A percentile compares a stretch with the other conserved stretches of the same genome.
phyloP scores from a whole-genome alignment of 2,888 invertebrate genomes.

The Drosophila meridiana region DNA sequence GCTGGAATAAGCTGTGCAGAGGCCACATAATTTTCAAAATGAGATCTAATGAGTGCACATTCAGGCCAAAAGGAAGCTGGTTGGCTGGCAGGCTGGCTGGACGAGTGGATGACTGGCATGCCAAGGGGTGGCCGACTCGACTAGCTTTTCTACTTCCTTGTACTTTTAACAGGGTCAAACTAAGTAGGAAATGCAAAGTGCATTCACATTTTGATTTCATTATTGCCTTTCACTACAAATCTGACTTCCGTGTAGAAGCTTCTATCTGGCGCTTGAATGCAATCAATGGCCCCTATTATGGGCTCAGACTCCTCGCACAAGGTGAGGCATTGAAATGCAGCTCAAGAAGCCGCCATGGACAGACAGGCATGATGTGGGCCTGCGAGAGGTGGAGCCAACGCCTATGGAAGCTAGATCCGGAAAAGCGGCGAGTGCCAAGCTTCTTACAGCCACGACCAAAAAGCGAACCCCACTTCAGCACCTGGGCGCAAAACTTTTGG shows the following conservation, averaged over 20 bases:
- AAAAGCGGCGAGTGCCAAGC: conserved; percentile 28
- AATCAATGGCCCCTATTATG: conserved; percentile 49
- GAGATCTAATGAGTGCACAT: conserved; percentile 69
- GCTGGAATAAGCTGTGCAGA: conserved; percentile 33
- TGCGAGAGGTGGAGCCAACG: conserved; percentile 35
- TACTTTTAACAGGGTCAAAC: conserved; percentile 72
- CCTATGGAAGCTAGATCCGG: conserved; percentile 36
- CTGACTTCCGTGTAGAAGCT: conserved; percentile 81
- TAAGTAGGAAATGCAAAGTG: conserved; percentile 79
- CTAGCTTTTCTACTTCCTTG: conserved; percentile 14
- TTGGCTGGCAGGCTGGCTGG: not conserved
- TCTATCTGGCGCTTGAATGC: conserved; percentile 33
- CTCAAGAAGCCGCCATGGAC: conserved; percentile 45
- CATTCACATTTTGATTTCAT: conserved; percentile 81
- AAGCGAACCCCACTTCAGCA: conserved; percentile 31
- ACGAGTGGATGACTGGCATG: conserved; percentile 1
- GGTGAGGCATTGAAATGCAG: conserved; percentile 62
- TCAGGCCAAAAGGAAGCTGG: conserved; percentile 42
- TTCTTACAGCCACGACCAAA: conserved; percentile 12
- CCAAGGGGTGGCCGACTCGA: conserved; percentile 5
- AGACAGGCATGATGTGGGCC: conserved; percentile 12
- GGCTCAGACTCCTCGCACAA: conserved; percentile 41
- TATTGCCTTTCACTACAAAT: conserved; percentile 60
- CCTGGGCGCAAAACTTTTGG: conserved; percentile 56
- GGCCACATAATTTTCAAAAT: conserved; percentile 53